A percentile compares a stretch with the other conserved stretches of the same genome.
phyloP scores from a whole-genome alignment of 2,113 vertebrate genomes.

The Crotalus tigris region DNA sequence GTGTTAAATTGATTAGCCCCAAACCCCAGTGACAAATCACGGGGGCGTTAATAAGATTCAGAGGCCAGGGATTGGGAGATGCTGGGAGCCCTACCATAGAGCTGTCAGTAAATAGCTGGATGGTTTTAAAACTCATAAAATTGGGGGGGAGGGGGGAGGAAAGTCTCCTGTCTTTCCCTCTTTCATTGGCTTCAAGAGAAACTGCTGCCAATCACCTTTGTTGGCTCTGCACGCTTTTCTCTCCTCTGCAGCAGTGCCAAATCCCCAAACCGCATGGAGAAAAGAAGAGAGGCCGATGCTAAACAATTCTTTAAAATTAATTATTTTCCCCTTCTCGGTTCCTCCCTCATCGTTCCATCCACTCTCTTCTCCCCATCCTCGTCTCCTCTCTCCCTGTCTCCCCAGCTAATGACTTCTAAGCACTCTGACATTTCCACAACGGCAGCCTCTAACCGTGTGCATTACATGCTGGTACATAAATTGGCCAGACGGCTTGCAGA shows the following conservation, averaged over 20 bases:
- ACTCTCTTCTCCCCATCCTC: constrained; percentile 32
- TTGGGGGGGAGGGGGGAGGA: constrained; percentile 53
- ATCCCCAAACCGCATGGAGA: constrained; percentile 62
- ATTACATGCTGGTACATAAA: constrained; percentile 49
- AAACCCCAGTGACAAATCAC: constrained; percentile 58
- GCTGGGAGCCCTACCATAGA: constrained; percentile 66
- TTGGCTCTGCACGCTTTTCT: constrained; percentile 60
- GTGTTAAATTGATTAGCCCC: constrained; percentile 65
- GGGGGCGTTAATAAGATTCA: constrained; percentile 65
- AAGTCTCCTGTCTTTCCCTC: constrained; percentile 56
- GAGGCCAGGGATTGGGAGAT: constrained; percentile 63
- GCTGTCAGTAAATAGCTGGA: constrained; percentile 67
- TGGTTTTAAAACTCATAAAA: constrained; percentile 66
- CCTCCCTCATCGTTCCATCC: constrained; percentile 30
- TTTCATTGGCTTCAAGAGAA: constrained; percentile 1
- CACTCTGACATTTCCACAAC: constrained; percentile 65
- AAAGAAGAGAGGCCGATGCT: constrained; percentile 56
- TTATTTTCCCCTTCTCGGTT: constrained; percentile 43
- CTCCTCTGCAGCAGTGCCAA: constrained; percentile 59
- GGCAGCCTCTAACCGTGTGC: constrained; percentile 58
- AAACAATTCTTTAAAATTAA: constrained; percentile 66
- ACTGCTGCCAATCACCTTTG: constrained; percentile 53
- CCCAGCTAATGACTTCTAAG: constrained; percentile 62
- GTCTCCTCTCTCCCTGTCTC: constrained; percentile 15
- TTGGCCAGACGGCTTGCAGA: constrained; percentile 46